These are phyloP conservation scores for Hybognathus amarus DNA, from an alignment of 2,797 vertebrate species.

Conservation along the genomic window DNA sequence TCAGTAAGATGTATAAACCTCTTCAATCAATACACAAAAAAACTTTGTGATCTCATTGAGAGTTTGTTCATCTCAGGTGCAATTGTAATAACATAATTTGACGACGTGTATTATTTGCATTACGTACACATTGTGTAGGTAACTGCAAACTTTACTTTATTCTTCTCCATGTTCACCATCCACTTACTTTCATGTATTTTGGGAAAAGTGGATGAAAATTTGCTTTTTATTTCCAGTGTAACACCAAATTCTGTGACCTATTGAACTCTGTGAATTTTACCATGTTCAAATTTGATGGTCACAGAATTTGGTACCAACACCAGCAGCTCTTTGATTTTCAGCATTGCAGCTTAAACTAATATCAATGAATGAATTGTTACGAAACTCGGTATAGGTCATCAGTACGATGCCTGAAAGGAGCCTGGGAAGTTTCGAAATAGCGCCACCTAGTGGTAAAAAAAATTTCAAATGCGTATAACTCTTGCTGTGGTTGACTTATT, in stretches of 20 bases:
- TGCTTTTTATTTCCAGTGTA: neutral
- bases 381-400: too few species aligned
- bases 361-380: too few species aligned
- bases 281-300: neutral
- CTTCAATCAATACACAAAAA: neutral
- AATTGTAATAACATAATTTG: neutral
- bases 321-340: neutral
- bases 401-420: too few species aligned
- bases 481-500: too few species aligned
- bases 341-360: neutral
- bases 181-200: too few species aligned
- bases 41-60: neutral
- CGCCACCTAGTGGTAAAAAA: too few species aligned
- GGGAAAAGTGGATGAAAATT: too few species aligned
- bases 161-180: neutral
- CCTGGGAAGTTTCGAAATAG: too few species aligned
- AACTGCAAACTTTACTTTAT: neutral
- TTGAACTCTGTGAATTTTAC: neutral
- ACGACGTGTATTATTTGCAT: too few species aligned
- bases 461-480: too few species aligned
- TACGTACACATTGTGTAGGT: too few species aligned
- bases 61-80: neutral
- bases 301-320: neutral
- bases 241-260: neutral
- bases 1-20: neutral